These are phyloP conservation scores for Seira ritae DNA, from an alignment of 2,888 invertebrate species.

Conservation along the genomic window DNA sequence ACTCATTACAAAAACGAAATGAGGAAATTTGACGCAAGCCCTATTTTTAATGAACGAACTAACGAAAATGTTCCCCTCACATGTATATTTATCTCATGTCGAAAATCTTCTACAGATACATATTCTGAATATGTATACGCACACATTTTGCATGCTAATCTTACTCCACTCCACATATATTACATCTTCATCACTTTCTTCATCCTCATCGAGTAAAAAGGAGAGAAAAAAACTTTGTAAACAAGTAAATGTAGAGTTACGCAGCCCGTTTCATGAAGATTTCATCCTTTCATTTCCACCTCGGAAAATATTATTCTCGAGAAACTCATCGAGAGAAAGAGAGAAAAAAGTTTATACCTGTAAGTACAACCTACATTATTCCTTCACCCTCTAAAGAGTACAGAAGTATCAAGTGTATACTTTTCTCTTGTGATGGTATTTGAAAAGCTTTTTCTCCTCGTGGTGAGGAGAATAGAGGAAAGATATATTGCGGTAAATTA, in stretches of 20 bases:
- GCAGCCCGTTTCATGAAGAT: neutral
- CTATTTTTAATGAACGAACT: conserved; percentile 40
- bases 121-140: neutral
- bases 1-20: conserved; percentile 58
- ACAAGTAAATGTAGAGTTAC: neutral
- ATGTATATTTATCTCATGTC: neutral
- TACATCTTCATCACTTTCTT: neutral
- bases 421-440: neutral
- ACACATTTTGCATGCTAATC: conserved; percentile 16
- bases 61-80: neutral
- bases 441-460: neutral
- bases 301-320: neutral
- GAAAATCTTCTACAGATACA: neutral
- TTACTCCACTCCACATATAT: neutral
- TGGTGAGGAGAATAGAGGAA: neutral
- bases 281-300: conserved; percentile 7
- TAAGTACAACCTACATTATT: too few species aligned
- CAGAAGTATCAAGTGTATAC: neutral
- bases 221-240: neutral
- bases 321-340: neutral
- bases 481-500: conserved; percentile 10
- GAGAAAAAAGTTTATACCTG: neutral
- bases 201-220: too few species aligned
- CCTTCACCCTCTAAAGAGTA: neutral
- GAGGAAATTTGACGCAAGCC: conserved; percentile 54